Conservation (phyloP, 2,888 invertebrate genomes). For the Archips xylosteana region DNA sequence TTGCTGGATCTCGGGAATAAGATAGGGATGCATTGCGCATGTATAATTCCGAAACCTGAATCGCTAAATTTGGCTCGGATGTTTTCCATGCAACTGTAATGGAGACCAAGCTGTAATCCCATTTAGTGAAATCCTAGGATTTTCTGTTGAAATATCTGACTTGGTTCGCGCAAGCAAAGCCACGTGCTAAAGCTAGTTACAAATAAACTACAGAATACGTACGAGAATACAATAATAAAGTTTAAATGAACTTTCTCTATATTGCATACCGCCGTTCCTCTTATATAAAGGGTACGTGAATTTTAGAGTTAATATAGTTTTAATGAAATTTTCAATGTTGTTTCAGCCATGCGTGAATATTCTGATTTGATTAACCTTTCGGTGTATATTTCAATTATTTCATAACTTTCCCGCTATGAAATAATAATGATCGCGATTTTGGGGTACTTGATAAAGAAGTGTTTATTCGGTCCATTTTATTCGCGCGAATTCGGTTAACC, state of each 20-base stretch:
- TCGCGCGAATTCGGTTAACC: neutral
- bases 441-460: neutral
- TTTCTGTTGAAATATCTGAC: too few relatives aligned
- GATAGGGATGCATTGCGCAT: too few relatives aligned
- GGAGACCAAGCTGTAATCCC: too few relatives aligned
- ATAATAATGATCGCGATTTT: neutral
- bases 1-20: too few relatives aligned
- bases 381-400: slow-evolving; percentile 10
- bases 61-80: too few relatives aligned
- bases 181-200: neutral
- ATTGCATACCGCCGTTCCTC: slow-evolving; percentile 25
- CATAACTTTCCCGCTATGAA: slow-evolving; percentile 1
- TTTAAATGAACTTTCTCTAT: slow-evolving; percentile 2
- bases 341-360: slow-evolving; percentile 4
- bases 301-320: slow-evolving; percentile 27
- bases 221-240: neutral
- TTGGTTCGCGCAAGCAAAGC: too few relatives aligned
- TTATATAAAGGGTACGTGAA: slow-evolving; percentile 1
- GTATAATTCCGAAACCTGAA: too few relatives aligned
- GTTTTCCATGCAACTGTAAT: too few relatives aligned
- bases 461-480: neutral
- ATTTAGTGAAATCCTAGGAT: too few relatives aligned
- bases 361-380: slow-evolving; percentile 22
- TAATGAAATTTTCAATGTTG: slow-evolving; percentile 34
- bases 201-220: neutral